Evolutionary conservation across 2,888 invertebrate genomes (phyloP).

Genomic region (Aleiodes alternator): DNA sequence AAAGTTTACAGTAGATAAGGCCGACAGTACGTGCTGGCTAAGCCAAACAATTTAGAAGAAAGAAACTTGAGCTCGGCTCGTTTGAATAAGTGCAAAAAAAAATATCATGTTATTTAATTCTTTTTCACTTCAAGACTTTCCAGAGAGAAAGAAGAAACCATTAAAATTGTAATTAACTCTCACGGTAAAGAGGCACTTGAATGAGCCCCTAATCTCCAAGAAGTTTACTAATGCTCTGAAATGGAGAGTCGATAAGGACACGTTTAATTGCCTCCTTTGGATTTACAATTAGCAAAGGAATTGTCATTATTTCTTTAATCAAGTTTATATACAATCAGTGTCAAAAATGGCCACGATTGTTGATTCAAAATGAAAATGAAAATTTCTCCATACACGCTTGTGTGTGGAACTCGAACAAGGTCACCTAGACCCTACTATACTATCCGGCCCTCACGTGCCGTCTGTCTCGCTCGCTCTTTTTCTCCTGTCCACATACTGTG

Average conservation of each 20-base stretch:
- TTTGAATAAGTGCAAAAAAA: constrained; percentile 6
- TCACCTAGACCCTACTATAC: constrained; percentile 61
- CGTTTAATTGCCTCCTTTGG: background rate
- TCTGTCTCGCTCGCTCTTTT: background rate
- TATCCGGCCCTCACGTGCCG: constrained; percentile 48
- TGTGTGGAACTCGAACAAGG: constrained; percentile 62
- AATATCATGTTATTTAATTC: constrained; percentile 29
- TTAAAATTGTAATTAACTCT: background rate
- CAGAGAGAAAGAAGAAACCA: constrained; percentile 18
- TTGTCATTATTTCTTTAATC: background rate
- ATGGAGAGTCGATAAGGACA: background rate
- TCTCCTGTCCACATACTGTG: background rate
- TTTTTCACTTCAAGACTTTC: constrained; percentile 12
- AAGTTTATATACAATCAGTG: constrained; percentile 9
- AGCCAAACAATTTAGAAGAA: constrained; percentile 57
- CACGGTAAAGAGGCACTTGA: constrained; percentile 10
- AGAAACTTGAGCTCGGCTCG: constrained; percentile 15
- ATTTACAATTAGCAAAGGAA: constrained; percentile 2
- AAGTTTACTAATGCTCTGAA: background rate
- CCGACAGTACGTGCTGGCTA: constrained; percentile 61
- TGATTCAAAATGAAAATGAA: constrained; percentile 13
- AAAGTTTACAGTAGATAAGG: constrained; percentile 71
- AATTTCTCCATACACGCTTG: constrained; percentile 11
- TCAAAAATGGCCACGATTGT: constrained; percentile 18
- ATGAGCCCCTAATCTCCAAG: background rate